phyloP scores from a whole-genome alignment of 2,113 vertebrate species.

The Dasyurus viverrinus region DNA sequence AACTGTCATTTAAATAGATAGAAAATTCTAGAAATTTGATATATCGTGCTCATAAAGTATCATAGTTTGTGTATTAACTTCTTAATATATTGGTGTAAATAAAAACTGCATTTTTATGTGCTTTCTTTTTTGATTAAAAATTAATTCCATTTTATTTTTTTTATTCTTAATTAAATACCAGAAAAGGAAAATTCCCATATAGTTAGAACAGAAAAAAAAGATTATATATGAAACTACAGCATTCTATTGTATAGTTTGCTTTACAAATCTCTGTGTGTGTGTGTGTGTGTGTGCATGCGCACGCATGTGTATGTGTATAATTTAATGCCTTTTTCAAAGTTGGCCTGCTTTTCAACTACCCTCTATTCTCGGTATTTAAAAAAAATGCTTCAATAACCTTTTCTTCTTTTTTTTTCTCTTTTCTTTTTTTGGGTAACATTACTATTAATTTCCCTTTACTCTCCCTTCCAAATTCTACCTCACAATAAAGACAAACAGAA shows the following conservation, averaged over 20 bases:
- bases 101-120: slow-evolving; percentile 3
- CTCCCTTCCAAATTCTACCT: not conserved
- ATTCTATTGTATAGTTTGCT: not conserved
- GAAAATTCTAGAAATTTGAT: not conserved
- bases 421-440: not conserved
- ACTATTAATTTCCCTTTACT: not conserved
- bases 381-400: not conserved
- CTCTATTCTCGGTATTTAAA: not conserved
- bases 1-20: slow-evolving; percentile 2
- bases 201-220: not conserved
- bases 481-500: not conserved
- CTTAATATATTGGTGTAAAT: slow-evolving; percentile 11
- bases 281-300: too few relatives aligned
- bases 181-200: not conserved
- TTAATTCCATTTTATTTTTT: not conserved
- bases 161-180: not conserved
- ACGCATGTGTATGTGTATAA: not conserved
- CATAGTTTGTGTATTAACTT: not conserved
- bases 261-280: not conserved
- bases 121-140: not conserved
- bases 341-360: not conserved
- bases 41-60: not conserved
- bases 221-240: not conserved
- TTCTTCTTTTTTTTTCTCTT: not conserved
- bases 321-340: not conserved